Percentiles rank a stretch among this genome's conserved stretches.
Evolutionary conservation across 2,888 invertebrate genomes (phyloP).

Genomic region (Tachystola acroxantha): DNA sequence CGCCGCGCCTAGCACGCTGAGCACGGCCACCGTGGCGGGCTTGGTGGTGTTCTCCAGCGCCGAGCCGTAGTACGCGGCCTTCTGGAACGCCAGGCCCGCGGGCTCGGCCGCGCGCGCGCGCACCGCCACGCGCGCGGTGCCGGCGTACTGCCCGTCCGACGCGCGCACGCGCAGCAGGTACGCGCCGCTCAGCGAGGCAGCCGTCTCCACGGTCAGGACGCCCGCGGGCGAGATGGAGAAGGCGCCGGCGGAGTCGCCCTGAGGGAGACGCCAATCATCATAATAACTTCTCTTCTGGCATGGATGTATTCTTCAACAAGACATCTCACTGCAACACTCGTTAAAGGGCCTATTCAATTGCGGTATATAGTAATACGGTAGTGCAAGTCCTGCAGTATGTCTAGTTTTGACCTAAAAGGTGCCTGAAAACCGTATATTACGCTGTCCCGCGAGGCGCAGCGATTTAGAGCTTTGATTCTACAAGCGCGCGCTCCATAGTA

Average conservation of each 20-base stretch:
- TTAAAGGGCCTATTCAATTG: too few relatives aligned
- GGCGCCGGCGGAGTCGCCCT: slow-evolving; percentile 84
- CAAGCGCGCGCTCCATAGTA: too few relatives aligned
- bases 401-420: too few relatives aligned
- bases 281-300: too few relatives aligned
- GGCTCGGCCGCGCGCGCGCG: slow-evolving; percentile 44
- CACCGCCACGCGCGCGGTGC: slow-evolving; percentile 74
- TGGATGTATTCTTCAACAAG: too few relatives aligned
- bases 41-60: slow-evolving; percentile 92
- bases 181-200: slow-evolving; percentile 61
- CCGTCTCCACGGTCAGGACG: slow-evolving; percentile 44
- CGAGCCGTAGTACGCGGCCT: slow-evolving; percentile 86
- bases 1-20: slow-evolving; percentile 92
- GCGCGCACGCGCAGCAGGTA: slow-evolving; percentile 89
- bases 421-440: too few relatives aligned
- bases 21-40: slow-evolving; percentile 87
- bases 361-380: too few relatives aligned
- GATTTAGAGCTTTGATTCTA: too few relatives aligned
- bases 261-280: too few relatives aligned
- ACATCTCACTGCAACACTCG: too few relatives aligned
- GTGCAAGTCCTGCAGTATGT: too few relatives aligned
- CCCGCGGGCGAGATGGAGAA: slow-evolving; percentile 83
- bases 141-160: slow-evolving; percentile 90
- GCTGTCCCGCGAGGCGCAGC: too few relatives aligned
- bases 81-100: slow-evolving; percentile 90